Evolutionary conservation across 1,140 invertebrate species (phyloP).

Genomic region (Bombus waltoni): DNA sequence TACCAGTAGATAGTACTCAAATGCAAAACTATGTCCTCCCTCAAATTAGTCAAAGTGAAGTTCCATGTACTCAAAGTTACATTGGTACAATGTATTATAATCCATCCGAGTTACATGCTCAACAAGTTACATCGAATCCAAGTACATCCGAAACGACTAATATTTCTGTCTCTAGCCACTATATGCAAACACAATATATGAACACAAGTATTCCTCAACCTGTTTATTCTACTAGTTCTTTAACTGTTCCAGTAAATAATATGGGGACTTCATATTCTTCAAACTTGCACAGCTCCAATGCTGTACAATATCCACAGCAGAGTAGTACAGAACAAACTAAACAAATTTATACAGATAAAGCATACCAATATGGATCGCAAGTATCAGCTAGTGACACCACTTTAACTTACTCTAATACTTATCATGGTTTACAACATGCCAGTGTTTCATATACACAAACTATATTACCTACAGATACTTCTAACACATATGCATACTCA

Average conservation of each 20-base stretch:
- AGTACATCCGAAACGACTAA: constrained; percentile 18
- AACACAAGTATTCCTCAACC: constrained; percentile 40
- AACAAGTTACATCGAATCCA: constrained; percentile 31
- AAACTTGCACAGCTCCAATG: constrained; percentile 32
- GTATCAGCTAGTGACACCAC: constrained; percentile 38
- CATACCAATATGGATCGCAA: constrained; percentile 51
- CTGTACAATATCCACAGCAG: constrained; percentile 48
- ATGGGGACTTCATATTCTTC: constrained; percentile 32
- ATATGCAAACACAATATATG: constrained; percentile 54
- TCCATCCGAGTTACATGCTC: constrained; percentile 31
- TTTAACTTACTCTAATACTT: constrained; percentile 66
- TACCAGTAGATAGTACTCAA: constrained; percentile 31
- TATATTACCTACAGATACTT: constrained; percentile 31
- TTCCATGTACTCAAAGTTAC: constrained; percentile 48
- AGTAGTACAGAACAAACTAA: constrained; percentile 43
- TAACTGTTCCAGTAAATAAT: constrained; percentile 30
- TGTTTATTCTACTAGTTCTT: constrained; percentile 35
- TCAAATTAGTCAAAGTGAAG: constrained; percentile 42
- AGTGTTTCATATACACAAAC: constrained; percentile 46
- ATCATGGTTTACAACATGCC: constrained; percentile 57
- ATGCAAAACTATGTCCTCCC: constrained; percentile 54
- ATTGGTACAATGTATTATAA: constrained; percentile 50
- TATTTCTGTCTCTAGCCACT: constrained; percentile 31
- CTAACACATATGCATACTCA: constrained; percentile 43
- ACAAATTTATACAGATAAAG: constrained; percentile 56